phyloP scores from a whole-genome alignment of 2,888 invertebrate genomes.

The Spilosoma lubricipeda region DNA sequence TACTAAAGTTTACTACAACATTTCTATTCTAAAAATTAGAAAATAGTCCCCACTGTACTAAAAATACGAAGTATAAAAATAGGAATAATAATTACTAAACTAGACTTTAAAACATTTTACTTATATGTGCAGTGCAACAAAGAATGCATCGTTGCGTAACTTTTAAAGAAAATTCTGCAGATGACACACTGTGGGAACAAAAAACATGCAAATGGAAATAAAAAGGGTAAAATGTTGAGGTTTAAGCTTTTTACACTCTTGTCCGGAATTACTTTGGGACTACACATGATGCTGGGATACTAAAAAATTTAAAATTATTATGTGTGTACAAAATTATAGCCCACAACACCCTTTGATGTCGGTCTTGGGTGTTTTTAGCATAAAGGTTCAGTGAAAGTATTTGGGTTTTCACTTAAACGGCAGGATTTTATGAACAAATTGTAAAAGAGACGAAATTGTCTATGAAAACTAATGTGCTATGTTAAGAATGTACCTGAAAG shows the following conservation, averaged over 20 bases:
- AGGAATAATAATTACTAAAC: neutral
- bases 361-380: constrained; percentile 9
- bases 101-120: neutral
- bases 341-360: constrained; percentile 33
- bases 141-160: constrained; percentile 26
- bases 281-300: constrained; percentile 16
- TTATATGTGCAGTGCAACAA: constrained; percentile 12
- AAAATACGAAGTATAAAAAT: accelerated
- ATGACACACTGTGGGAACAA: constrained; percentile 21
- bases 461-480: neutral
- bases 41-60: neutral
- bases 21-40: no score
- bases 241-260: constrained; percentile 23
- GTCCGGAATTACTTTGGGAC: constrained; percentile 13
- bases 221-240: constrained; percentile 10
- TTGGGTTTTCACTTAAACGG: neutral
- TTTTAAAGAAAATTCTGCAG: constrained; percentile 29
- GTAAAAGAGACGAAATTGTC: neutral
- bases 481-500: no score
- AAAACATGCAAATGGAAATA: constrained; percentile 27
- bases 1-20: no score
- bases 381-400: neutral
- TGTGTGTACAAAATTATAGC: constrained; percentile 31
- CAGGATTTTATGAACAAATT: neutral
- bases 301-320: constrained; percentile 34